Evolutionary conservation across 2,888 invertebrate species (phyloP), one percentile per base, ranked within the genome.

Genomic region (Pristionchus exspectatus): DNA sequence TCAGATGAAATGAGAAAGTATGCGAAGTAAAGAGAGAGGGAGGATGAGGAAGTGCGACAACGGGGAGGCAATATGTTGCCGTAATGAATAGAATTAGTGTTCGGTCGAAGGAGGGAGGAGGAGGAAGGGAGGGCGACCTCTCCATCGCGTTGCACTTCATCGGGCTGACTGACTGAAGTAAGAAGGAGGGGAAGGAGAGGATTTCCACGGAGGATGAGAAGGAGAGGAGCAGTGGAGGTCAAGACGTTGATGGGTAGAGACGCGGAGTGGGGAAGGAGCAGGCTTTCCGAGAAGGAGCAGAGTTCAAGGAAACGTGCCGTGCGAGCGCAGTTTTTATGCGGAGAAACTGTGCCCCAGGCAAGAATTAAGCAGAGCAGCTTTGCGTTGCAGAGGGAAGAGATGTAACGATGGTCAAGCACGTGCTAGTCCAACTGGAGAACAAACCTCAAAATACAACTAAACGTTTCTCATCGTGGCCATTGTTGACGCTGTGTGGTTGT

Each of bases 41-140:
- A 59, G 50, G 87, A 87, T 30, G 87, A 69, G 69, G 27, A 24
- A 69, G 69, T 14, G 44, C 33, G 30, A 27, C 10, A 44, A 21
- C 30, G 14, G 50, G 38, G 38, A 44, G 83, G 83, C 54, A 83
- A 30, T 27, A 59, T 85, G 84, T 85, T 85, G 84, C 87, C 44
- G 87, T 87, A 87, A 87, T 87, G 87, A 87, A 87, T 87, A 54
- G 87, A 66, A 87, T 87, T 87, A 87, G 81, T 81, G 81, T 81
- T 81, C 50, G 50, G 72, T 27, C 72, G 24, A 24, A 4, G 30
- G 72, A n/a, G 16, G 33, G 38, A 5, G 38, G 38, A 5, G 38
- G 38, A 38, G 38, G 38, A 38, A 38, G 5, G 24, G 24, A 66
- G 66, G 69, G 69, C 27, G 14, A 69, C 12, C 16, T 69, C 69